Conservation (phyloP, 2,113 vertebrate species). For the Macroglossus sobrinus region DNA sequence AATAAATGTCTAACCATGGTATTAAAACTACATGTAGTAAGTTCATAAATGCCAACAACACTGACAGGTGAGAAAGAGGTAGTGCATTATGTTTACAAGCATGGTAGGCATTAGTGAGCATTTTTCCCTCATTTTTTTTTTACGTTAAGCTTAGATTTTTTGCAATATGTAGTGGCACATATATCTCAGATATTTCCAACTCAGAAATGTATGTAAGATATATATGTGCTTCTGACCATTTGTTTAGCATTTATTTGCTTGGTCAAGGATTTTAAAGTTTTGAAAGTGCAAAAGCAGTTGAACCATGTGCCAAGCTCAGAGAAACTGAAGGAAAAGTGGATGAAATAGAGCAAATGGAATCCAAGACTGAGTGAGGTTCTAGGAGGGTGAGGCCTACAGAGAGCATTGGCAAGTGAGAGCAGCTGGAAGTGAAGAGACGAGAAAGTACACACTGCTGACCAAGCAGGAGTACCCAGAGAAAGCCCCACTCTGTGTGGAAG, state of each 20-base stretch:
- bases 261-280: not conserved
- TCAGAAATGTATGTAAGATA: not conserved
- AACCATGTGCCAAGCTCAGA: not conserved
- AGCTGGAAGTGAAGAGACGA: not conserved
- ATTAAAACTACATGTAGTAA: not conserved
- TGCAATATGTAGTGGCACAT: not conserved
- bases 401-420: not conserved
- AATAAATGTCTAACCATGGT: not conserved
- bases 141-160: not conserved
- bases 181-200: not conserved
- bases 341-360: too few relatives aligned
- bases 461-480: not conserved
- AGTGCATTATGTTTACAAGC: fast-evolving
- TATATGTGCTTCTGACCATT: not conserved
- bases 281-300: not conserved
- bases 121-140: not conserved
- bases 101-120: fast-evolving
- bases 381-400: not conserved
- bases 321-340: not conserved
- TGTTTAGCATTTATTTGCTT: not conserved
- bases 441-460: fast-evolving
- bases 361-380: not conserved
- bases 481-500: fast-evolving
- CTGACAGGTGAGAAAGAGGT: fast-evolving
- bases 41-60: not conserved